Percentiles rank a stretch among this genome's conserved stretches.
Evolutionary conservation across 2,888 invertebrate genomes (phyloP).

Genomic region (Schizotus pectinicornis): DNA sequence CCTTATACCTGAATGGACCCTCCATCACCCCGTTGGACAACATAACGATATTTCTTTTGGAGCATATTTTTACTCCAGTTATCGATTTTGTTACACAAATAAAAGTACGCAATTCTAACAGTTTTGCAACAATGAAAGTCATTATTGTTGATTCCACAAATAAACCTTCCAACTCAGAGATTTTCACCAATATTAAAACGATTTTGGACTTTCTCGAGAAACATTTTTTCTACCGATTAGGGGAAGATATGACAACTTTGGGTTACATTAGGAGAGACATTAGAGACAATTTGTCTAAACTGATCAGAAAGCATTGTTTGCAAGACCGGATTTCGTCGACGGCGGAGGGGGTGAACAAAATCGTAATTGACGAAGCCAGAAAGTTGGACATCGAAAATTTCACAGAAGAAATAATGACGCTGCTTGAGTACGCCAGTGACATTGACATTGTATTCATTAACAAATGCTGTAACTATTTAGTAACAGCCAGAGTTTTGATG

Average conservation of each 20-base stretch:
- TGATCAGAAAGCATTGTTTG: slow-evolving; percentile 76
- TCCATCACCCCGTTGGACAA: slow-evolving; percentile 62
- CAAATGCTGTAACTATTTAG: slow-evolving; percentile 74
- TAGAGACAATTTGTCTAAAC: slow-evolving; percentile 66
- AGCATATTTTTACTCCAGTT: slow-evolving; percentile 65
- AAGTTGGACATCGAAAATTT: slow-evolving; percentile 69
- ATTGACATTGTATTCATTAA: slow-evolving; percentile 78
- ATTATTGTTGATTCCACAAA: slow-evolving; percentile 55
- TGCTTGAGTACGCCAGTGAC: slow-evolving; percentile 74
- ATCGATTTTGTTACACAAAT: slow-evolving; percentile 62
- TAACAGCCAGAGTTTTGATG: slow-evolving; percentile 75
- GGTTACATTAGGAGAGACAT: slow-evolving; percentile 64
- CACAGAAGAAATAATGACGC: slow-evolving; percentile 62
- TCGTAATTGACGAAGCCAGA: slow-evolving; percentile 68
- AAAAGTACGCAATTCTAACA: slow-evolving; percentile 54
- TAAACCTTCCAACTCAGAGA: slow-evolving; percentile 61
- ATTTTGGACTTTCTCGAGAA: slow-evolving; percentile 66
- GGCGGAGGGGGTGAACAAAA: slow-evolving; percentile 69
- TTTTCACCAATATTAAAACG: slow-evolving; percentile 64
- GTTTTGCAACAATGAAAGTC: slow-evolving; percentile 7
- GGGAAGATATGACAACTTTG: slow-evolving; percentile 60
- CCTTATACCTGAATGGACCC: slow-evolving; percentile 48
- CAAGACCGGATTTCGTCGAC: slow-evolving; percentile 78
- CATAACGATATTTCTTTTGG: slow-evolving; percentile 66
- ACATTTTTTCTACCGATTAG: slow-evolving; percentile 62